Evolutionary conservation across 2,113 vertebrate species (phyloP), one percentile per base, ranked within the genome.

Genomic region (Campylomormyrus numenius): DNA sequence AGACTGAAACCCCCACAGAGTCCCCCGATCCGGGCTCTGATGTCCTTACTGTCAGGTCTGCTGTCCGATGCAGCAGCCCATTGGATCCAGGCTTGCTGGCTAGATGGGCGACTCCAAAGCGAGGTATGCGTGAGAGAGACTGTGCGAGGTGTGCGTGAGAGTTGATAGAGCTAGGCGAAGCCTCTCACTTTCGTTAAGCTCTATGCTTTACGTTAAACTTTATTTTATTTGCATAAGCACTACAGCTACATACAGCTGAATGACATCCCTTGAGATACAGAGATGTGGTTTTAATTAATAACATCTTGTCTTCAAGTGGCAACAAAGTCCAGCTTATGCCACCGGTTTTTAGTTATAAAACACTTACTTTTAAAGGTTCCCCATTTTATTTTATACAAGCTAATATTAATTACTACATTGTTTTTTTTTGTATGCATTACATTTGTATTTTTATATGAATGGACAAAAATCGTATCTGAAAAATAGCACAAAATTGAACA

Each of bases 311-410:
- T 96, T 97, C 96, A 96, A 96, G 95, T 97, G 97, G 96, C 97
- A 96, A 97, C 97, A 98, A 97, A 98, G 97, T 96, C 97, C 97
- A 97, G 97, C 97, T 97, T 97, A 97, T 98, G 98, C 97, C 97
- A 96, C 97, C 97, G 96, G 97, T 90, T 91, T 90, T 88, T 85
- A 80, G 87, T 95, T 93, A 95, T n/a, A 94, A 94, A 94, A 92
- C 95, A 94, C 95, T 96, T 95, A 93, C 94, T 95, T 95, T 31
- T 92, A 96, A 96, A 96, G 94, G 94, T 95, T 95, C 95, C 96
- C 96, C 96, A 94, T 96, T 96, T 84, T 13, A 24, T 49, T 88
- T 91, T 70, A 42, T 96, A 97, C 95, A 96, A 96, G 95, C 95
- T 95, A 94, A 94, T 93, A 95, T 95, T 94, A 92, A 91, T 96